Conservation (phyloP, 2,797 vertebrate genomes). For the Scolopax rusticola region DNA sequence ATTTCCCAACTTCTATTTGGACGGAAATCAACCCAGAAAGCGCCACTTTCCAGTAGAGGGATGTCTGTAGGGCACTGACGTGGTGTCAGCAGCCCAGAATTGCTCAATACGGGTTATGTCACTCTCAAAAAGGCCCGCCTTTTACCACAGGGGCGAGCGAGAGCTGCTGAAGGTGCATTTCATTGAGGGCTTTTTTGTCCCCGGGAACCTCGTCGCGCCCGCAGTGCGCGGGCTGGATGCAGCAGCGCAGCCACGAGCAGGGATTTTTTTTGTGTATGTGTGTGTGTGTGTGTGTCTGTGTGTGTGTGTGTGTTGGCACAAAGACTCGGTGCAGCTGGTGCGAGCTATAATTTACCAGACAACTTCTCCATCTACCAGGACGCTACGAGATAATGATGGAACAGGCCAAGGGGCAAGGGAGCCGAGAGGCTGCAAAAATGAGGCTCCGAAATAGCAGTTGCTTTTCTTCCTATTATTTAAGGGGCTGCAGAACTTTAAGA, state of each 20-base stretch:
- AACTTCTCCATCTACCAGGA: slow-evolving; percentile 18
- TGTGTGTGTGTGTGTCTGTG: too few relatives aligned
- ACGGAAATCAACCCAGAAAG: background rate
- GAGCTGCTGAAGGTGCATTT: slow-evolving; percentile 55
- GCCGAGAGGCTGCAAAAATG: slow-evolving; percentile 14
- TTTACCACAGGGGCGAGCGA: background rate
- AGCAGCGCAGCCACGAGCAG: slow-evolving; percentile 30
- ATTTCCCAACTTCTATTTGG: background rate
- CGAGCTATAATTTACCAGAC: slow-evolving; percentile 28
- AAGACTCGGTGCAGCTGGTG: slow-evolving; percentile 47
- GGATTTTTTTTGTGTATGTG: background rate
- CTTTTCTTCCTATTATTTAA: slow-evolving; percentile 36
- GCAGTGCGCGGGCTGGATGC: slow-evolving; percentile 27
- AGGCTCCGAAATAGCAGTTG: background rate
- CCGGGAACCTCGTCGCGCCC: background rate
- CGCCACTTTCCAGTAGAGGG: background rate
- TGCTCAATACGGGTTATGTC: background rate
- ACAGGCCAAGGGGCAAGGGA: slow-evolving; percentile 2
- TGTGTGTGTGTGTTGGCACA: slow-evolving; percentile 7
- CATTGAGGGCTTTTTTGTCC: slow-evolving; percentile 53
- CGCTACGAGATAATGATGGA: background rate
- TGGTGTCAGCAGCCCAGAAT: background rate
- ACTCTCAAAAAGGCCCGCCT: background rate
- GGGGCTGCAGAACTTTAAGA: background rate
- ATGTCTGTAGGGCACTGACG: background rate